Evolutionary conservation across 2,888 invertebrate species (phyloP), one percentile per base, ranked within the genome.

Genomic region (Harpalus rufipes): DNA sequence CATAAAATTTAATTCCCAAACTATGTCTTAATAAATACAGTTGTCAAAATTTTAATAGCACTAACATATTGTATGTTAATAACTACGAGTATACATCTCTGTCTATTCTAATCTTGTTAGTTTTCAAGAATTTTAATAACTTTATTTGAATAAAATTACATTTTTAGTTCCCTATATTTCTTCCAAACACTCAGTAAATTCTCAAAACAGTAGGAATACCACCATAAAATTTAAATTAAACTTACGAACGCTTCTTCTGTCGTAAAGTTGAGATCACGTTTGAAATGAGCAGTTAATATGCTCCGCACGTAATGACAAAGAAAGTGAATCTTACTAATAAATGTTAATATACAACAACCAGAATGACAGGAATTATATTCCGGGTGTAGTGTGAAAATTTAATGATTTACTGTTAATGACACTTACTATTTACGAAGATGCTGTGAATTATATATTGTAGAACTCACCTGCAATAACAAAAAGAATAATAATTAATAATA

Each of bases 281-380:
- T 44, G 41, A 74, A 74, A 74, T 44, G 44, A 74, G 14, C 41
- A 41, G 25, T 44, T 74, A 74, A 44, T 18, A 74, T 44, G 72
- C 44, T 7, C 14, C 14, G 10, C 32, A 39, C 68, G 68, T 68
- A 32, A 7, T 3, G 12, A 21, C 12, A 41, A 51, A 14, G 72
- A 74, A 74, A 74, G 72, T 74, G 72, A 74, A 44, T 18, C 72
- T 41, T 10, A 74, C 68, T 74, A 41, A 41, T 44, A 74, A 74
- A 44, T 44, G 72, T 74, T 74, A 18, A 74, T 68, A 68, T 41
- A 39, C 41, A 74, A 44, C 41, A 44, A 51, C 7, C 16, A 44
- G 51, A 44, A 74, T 16, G 72, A 68, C 25, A 25, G 21, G 32
- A n/a, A 41, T 16, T 39, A 14, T 32, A 68, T 32, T 32, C 32